Conservation (phyloP, 2,888 invertebrate genomes). For the Poecilus cupreus region DNA sequence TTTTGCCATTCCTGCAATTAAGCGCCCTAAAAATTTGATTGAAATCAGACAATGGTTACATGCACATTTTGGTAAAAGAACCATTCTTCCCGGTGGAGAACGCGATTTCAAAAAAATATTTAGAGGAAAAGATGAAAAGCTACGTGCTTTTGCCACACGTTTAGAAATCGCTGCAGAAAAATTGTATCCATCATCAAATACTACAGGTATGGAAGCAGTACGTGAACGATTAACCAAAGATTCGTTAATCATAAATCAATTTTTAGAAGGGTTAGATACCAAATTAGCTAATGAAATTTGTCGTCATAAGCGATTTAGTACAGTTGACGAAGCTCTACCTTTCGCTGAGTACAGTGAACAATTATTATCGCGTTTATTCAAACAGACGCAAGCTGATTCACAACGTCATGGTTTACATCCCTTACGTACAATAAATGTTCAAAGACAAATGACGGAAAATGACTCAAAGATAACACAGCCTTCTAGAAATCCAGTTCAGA, state of each 20-base stretch:
- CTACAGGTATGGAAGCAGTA: background rate
- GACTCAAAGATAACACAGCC: no score
- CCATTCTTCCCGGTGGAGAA: background rate
- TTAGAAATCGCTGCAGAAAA: background rate
- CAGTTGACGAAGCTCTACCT: constrained; percentile 32
- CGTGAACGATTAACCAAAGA: background rate
- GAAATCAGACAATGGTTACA: background rate
- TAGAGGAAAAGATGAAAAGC: background rate
- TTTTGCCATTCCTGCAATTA: background rate
- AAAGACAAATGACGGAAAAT: no score
- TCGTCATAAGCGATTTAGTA: constrained; percentile 13
- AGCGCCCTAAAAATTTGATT: background rate
- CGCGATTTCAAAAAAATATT: constrained; percentile 13
- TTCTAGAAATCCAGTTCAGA: no score
- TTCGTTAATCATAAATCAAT: background rate
- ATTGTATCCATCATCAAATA: background rate
- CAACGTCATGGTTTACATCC: no score
- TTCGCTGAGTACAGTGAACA: constrained; percentile 6
- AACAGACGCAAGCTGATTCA: constrained; percentile 15
- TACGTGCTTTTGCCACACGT: background rate
- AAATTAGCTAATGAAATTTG: constrained; percentile 34
- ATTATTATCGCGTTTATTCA: background rate
- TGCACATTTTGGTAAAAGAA: background rate
- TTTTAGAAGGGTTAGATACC: constrained; percentile 31
- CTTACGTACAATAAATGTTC: no score